These are phyloP conservation scores for Caracal caracal DNA, from an alignment of 2,113 vertebrate genomes.

Conservation along the genomic window DNA sequence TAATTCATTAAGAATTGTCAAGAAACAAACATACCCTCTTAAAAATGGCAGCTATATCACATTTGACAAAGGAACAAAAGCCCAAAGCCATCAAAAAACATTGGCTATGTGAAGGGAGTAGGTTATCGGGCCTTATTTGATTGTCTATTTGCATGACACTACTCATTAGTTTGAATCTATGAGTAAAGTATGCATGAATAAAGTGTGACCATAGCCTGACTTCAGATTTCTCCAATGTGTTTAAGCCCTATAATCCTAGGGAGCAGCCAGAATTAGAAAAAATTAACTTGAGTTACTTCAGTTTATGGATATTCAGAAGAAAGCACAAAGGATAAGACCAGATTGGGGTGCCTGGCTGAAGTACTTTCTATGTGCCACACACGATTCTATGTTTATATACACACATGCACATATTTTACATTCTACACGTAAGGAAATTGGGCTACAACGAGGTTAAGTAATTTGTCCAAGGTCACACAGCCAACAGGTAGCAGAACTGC, in stretches of 20 bases:
- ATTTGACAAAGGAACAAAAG: not conserved
- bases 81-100: not conserved
- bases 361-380: not conserved
- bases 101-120: not conserved
- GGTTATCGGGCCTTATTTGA: not conserved
- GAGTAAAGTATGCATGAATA: not conserved
- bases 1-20: not conserved
- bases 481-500: not conserved
- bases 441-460: not conserved
- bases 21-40: not conserved
- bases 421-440: not conserved
- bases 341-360: not conserved
- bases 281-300: conserved; percentile 11
- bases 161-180: conserved; percentile 15
- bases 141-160: not conserved
- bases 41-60: not conserved
- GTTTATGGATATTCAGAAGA: not conserved
- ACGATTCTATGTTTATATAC: not conserved
- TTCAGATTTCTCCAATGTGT: not conserved
- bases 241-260: not conserved
- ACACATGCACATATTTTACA: not conserved
- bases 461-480: not conserved
- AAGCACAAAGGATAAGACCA: not conserved
- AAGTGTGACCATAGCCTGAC: not conserved
- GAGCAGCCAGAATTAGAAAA: not conserved